Base-by-base conservation (phyloP, 2,888 invertebrate species). In the Zele albiditarsus region DNA sequence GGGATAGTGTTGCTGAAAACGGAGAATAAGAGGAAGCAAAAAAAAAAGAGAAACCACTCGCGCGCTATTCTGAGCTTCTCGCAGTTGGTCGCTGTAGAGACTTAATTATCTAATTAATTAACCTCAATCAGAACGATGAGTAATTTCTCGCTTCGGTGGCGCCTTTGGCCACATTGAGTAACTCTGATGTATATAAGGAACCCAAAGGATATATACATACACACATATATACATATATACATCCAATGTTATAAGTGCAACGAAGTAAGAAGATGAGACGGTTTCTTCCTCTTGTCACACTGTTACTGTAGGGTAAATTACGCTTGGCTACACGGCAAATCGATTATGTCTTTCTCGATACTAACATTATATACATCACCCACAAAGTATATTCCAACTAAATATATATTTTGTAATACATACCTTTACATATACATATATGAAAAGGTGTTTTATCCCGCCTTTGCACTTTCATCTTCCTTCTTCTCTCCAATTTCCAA, bases 81-180 rank as follows among this genome's bases (percentile, higher is more conserved):
- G 77, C 76, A 72, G 76, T 76, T 81, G 79, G 58, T 77, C 73
- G 80, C 81, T 82, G 81, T 81, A 79, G 81, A 80, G 86, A 87
- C 87, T 88, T 89, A 89, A 89, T 89, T 89, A 89, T 89, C 89
- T 89, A 89, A 89, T 89, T 89, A 89, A 89, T 89, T 89, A 89
- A 89, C 88, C 88, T 88, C 89, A 89, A 89, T 89, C 89, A 88
- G 87, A 89, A 88, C 88, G 89, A 89, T 89, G 89, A 89, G 89
- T 89, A 89, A 89, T 89, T 89, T 89, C 89, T 86, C 89, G 89
- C 85, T 89, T 82, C 85, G 89, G 80, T 89, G 88, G 86, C 86
- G 88, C 87, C 88, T 88, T 89, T 89, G 86, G 86, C 79, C 77
- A 80, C 75, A 65, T 33, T 31, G 63, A 63, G 20, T 20, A 53